A percentile compares a stretch with the other conserved stretches of the same genome.
phyloP scores from a whole-genome alignment of 2,888 invertebrate genomes.

The Agonum fuliginosum region DNA sequence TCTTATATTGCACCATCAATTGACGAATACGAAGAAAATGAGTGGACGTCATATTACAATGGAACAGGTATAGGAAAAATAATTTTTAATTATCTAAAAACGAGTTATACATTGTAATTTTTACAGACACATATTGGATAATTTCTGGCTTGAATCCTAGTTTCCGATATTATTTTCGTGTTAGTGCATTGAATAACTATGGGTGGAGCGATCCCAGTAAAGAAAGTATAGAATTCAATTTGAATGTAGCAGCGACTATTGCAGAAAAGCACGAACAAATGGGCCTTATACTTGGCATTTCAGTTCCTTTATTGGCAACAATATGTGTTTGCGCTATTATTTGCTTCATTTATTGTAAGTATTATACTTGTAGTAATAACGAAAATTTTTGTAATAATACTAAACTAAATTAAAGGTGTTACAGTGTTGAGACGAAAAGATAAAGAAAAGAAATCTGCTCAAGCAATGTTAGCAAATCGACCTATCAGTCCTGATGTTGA shows the following conservation, averaged over 20 bases:
- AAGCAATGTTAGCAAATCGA: conserved; percentile 72
- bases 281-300: conserved; percentile 79
- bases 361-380: conserved; percentile 2
- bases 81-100: background rate
- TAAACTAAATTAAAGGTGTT: conserved; percentile 35
- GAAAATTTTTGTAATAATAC: conserved; percentile 21
- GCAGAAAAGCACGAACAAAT: conserved; percentile 75
- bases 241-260: conserved; percentile 71
- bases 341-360: conserved; percentile 75
- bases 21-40: conserved; percentile 75
- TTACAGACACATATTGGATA: conserved; percentile 85
- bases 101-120: conserved; percentile 4
- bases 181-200: conserved; percentile 85
- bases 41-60: conserved; percentile 83
- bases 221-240: conserved; percentile 78
- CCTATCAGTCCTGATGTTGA: conserved; percentile 85
- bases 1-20: conserved; percentile 73
- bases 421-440: conserved; percentile 65
- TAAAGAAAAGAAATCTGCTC: conserved; percentile 82
- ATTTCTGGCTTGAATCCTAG: conserved; percentile 80
- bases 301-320: conserved; percentile 74
- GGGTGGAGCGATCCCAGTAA: conserved; percentile 89
- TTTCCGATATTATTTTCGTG: conserved; percentile 82
- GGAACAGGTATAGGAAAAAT: conserved; percentile 78
- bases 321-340: conserved; percentile 69